These are phyloP conservation scores for Amphibalanus amphitrite DNA, from an alignment of 1,140 invertebrate genomes.

Conservation along the genomic window DNA sequence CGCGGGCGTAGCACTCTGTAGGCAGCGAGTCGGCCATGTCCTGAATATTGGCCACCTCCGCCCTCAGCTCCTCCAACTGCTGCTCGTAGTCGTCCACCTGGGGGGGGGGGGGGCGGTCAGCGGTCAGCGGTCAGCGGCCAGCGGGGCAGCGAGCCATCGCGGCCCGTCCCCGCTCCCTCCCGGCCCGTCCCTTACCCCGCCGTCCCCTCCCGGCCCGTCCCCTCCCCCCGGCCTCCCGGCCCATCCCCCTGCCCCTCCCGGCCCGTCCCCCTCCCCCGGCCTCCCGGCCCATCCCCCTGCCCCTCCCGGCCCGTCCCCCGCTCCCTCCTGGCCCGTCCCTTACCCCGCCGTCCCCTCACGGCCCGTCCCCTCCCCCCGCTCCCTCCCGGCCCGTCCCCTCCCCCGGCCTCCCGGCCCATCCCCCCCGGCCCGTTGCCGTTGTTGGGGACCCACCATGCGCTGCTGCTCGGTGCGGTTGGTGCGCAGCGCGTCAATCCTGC, in stretches of 20 bases:
- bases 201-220: too few species aligned
- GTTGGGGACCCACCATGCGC: conserved; percentile 19
- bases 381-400: too few species aligned
- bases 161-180: conserved; percentile 22
- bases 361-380: conserved; percentile 10
- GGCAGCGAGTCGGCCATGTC: conserved; percentile 67
- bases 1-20: conserved; percentile 54
- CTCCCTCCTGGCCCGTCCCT: too few species aligned
- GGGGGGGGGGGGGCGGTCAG: conserved; percentile 22
- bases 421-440: conserved; percentile 10
- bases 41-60: conserved; percentile 71
- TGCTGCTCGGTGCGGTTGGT: conserved; percentile 38
- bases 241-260: too few species aligned
- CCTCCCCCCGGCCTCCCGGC: too few species aligned
- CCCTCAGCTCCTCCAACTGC: conserved; percentile 49
- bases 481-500: conserved; percentile 48
- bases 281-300: too few species aligned
- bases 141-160: too few species aligned
- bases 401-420: too few species aligned
- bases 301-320: too few species aligned
- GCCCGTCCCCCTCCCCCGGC: too few species aligned
- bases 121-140: too few species aligned
- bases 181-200: conserved; percentile 1
- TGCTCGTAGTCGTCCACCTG: conserved; percentile 65
- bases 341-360: too few species aligned